Conservation (phyloP, 2,797 vertebrate genomes). For the Myioborus miniatus region DNA sequence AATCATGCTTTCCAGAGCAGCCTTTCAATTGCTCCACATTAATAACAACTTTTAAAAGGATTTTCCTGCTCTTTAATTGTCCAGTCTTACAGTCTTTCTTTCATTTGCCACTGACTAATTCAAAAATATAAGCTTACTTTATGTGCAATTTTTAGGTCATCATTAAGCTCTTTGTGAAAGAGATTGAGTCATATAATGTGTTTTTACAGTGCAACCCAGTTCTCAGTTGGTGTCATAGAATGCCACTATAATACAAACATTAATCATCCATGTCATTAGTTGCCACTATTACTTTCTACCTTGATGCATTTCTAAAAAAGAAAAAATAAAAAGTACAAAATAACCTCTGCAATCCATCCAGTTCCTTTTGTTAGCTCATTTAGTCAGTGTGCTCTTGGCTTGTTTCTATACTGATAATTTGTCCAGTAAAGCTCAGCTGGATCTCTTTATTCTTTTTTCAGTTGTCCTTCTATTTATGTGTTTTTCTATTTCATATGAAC, state of each 20-base stretch:
- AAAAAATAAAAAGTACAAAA: background rate
- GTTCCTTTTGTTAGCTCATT: conserved; percentile 4
- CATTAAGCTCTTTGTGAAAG: conserved; percentile 53
- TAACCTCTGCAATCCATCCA: background rate
- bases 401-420: background rate
- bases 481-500: background rate
- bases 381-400: background rate
- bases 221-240: conserved; percentile 45
- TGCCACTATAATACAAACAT: conserved; percentile 35
- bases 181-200: conserved; percentile 54
- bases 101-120: conserved; percentile 50
- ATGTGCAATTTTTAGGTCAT: conserved; percentile 49
- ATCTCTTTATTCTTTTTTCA: background rate
- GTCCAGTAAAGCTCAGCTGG: background rate
- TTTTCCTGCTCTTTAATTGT: conserved; percentile 54
- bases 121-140: conserved; percentile 52
- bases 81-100: conserved; percentile 13
- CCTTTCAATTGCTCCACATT: conserved; percentile 21
- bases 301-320: conserved; percentile 13
- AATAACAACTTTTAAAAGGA: conserved; percentile 37
- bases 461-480: background rate
- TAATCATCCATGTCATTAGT: conserved; percentile 45
- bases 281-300: conserved; percentile 28
- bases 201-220: conserved; percentile 31
- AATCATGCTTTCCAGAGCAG: background rate